Conservation (phyloP, 2,113 vertebrate species). For the Cnemophilus loriae region DNA sequence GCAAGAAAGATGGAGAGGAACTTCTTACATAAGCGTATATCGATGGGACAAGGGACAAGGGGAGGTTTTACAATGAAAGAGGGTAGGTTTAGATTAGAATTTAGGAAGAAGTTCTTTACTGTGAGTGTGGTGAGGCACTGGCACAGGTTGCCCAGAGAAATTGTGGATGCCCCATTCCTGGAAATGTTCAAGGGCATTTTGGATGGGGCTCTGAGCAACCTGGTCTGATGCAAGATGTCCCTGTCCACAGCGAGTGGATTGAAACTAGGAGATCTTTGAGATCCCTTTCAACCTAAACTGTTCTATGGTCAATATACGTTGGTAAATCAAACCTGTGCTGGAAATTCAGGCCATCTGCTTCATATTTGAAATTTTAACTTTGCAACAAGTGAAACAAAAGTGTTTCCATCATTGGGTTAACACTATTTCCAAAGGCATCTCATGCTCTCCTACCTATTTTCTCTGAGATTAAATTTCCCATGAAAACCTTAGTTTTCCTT, state of each 20-base stretch:
- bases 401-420: neutral
- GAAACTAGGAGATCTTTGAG: neutral
- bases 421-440: neutral
- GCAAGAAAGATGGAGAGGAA: neutral
- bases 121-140: neutral
- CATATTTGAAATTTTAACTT: neutral
- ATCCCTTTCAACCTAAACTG: neutral
- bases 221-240: neutral
- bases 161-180: neutral
- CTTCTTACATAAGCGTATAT: too few relatives aligned
- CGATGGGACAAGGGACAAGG: neutral
- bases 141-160: neutral
- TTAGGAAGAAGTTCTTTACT: neutral
- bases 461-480: neutral
- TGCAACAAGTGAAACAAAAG: neutral
- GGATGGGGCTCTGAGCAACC: neutral
- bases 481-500: neutral
- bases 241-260: neutral
- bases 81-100: neutral
- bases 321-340: neutral
- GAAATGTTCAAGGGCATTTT: neutral
- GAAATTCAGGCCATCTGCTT: neutral
- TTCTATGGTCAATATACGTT: neutral
- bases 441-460: neutral
- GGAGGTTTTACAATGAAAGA: neutral